A percentile compares a stretch with the other conserved stretches of the same genome.
Conservation (phyloP, 2,888 invertebrate species). For the Trissolcus japonicus region DNA sequence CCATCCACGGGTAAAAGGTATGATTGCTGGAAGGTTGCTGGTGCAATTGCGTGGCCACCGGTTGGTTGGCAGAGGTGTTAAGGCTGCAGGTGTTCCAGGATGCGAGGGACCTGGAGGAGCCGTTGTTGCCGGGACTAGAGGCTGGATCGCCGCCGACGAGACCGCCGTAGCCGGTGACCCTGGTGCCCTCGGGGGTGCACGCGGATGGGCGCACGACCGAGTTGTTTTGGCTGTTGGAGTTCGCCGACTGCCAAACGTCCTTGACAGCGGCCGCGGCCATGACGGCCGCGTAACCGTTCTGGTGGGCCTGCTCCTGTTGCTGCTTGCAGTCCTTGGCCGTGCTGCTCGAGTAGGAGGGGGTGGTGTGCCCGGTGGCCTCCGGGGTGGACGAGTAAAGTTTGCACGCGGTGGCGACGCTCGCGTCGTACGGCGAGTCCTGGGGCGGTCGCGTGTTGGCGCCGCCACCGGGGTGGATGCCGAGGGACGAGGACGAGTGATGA, state of each 20-base stretch:
- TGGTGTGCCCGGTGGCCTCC: conserved; percentile 80
- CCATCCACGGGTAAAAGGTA: conserved; percentile 99
- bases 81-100: conserved; percentile 94
- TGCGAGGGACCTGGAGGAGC: conserved; percentile 80
- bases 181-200: conserved; percentile 89
- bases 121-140: conserved; percentile 83
- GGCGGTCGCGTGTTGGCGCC: conserved; percentile 87
- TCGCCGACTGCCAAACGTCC: conserved; percentile 84
- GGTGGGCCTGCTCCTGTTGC: conserved; percentile 80
- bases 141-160: conserved; percentile 86
- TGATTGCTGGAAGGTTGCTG: conserved; percentile 91
- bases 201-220: conserved; percentile 86
- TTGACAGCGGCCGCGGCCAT: conserved; percentile 82
- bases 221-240: conserved; percentile 82
- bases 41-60: conserved; percentile 88
- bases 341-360: conserved; percentile 78
- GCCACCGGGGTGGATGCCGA: conserved; percentile 79
- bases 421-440: conserved; percentile 94
- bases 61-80: conserved; percentile 87
- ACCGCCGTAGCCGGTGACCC: conserved; percentile 86
- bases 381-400: conserved; percentile 86
- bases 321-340: conserved; percentile 87
- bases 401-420: conserved; percentile 91
- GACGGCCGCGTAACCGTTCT: conserved; percentile 83
- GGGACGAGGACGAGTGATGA: conserved; percentile 80